Conservation (phyloP, 1,140 invertebrate species). For the Drosophila lacertosa region DNA sequence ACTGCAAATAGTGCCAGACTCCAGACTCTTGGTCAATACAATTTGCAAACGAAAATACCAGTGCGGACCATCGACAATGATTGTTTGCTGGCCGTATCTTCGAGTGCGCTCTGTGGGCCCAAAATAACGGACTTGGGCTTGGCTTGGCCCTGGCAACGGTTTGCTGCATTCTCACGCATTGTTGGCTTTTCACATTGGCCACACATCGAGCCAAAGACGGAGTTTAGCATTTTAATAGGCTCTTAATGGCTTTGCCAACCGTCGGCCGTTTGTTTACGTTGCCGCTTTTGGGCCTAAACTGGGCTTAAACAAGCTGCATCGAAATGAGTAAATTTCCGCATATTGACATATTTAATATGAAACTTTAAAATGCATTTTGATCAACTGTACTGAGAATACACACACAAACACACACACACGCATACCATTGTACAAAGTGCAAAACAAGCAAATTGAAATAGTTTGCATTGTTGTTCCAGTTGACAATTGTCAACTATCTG, state of each 20-base stretch:
- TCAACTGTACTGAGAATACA: not conserved
- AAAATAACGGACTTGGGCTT: conserved; percentile 17
- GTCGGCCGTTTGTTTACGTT: conserved; percentile 47
- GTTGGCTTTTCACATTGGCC: conserved; percentile 17
- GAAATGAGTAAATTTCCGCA: no score
- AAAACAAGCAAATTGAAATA: conserved; percentile 34
- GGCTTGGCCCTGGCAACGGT: conserved; percentile 18
- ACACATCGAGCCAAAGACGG: not conserved
- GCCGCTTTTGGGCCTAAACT: conserved; percentile 4
- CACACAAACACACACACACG: not conserved
- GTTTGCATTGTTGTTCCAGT: conserved; percentile 26
- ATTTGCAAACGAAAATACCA: conserved; percentile 50
- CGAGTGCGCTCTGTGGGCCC: conserved; percentile 23
- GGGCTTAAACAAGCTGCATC: no score
- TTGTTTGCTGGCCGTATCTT: conserved; percentile 50
- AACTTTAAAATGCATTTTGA: not conserved
- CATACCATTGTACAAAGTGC: not conserved
- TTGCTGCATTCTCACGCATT: conserved; percentile 38
- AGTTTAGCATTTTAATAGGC: conserved; percentile 76
- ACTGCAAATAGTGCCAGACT: conserved; percentile 29
- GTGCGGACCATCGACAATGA: conserved; percentile 22
- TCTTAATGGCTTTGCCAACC: conserved; percentile 48
- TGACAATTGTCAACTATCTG: conserved; percentile 38
- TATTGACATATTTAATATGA: not conserved
- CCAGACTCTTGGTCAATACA: conserved; percentile 24